Evolutionary conservation across 2,797 vertebrate genomes (phyloP), one percentile per base, ranked within the genome.

Genomic region (Thunnus albacares): DNA sequence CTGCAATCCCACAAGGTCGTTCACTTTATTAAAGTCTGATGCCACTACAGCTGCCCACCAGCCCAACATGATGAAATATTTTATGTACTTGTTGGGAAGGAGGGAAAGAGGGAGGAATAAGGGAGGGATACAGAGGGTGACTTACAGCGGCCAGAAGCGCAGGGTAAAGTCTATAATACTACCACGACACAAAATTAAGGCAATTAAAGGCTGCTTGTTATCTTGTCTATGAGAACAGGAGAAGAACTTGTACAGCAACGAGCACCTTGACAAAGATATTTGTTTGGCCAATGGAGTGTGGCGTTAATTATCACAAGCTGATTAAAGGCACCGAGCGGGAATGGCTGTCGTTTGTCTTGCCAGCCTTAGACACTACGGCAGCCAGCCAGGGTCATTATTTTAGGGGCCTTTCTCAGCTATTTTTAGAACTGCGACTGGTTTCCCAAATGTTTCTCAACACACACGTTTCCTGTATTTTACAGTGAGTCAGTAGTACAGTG

Each of bases 11-110:
- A 93, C 95, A 97, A 97, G 96, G 95, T 97, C 95, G 91, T 95
- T 94, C 92, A 95, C 95, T 97, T 97, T 97, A 97, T 97, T 98
- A 97, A 98, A 97, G 95, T 96, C 96, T 95, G 95, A 94, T 95
- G 96, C 91, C 79, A 85, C 83, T 59, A 85, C 95, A 92, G 45
- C 79, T 88, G 95, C 88, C 80, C 82, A 89, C 87, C 85, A 86
- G 77, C 70, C 65, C 94, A 86, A 95, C 94, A 90, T 95, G 95
- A 97, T 97, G 96, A 97, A 97, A 97, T 96, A 96, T 97, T 96
- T 96, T 96, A 96, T 96, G 95, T 95, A 95, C 94, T 95, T 94
- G 91, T 96, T 96, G 95, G 96, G 93, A 80, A 86, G 51, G 68
- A 66, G 90, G 86, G 91, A 80, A 86, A 53, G 68, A 66, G 90